These are phyloP conservation scores for Drymodes brunneopygia DNA, from an alignment of 2,113 vertebrate species.

Conservation along the genomic window DNA sequence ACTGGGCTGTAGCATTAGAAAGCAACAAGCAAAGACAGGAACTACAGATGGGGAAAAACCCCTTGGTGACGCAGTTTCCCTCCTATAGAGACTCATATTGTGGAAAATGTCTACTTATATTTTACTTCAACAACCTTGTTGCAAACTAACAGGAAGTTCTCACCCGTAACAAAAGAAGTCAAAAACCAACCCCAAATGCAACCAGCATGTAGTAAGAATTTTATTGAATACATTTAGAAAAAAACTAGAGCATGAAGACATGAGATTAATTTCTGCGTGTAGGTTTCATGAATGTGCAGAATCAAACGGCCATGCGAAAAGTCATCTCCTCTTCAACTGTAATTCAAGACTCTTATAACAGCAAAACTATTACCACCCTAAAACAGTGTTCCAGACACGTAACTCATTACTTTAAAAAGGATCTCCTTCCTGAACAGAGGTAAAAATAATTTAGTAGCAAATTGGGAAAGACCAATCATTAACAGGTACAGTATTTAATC, in stretches of 20 bases:
- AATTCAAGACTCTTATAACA: neutral
- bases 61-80: rapidly evolving
- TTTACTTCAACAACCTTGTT: neutral
- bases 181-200: neutral
- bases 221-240: conserved; percentile 57
- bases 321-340: neutral
- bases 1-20: neutral
- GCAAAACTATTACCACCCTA: neutral
- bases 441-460: neutral
- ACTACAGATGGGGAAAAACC: rapidly evolving
- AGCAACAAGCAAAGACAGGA: neutral
- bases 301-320: neutral
- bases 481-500: neutral
- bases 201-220: conserved; percentile 8
- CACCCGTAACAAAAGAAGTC: neutral
- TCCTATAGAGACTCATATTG: rapidly evolving
- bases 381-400: neutral
- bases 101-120: neutral
- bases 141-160: neutral
- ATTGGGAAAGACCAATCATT: neutral
- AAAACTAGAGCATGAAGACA: neutral
- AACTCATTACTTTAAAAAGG: neutral
- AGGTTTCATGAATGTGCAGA: neutral
- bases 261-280: neutral
- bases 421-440: neutral